Evolutionary conservation across 2,113 vertebrate genomes (phyloP).

Genomic region (Neogale vison): DNA sequence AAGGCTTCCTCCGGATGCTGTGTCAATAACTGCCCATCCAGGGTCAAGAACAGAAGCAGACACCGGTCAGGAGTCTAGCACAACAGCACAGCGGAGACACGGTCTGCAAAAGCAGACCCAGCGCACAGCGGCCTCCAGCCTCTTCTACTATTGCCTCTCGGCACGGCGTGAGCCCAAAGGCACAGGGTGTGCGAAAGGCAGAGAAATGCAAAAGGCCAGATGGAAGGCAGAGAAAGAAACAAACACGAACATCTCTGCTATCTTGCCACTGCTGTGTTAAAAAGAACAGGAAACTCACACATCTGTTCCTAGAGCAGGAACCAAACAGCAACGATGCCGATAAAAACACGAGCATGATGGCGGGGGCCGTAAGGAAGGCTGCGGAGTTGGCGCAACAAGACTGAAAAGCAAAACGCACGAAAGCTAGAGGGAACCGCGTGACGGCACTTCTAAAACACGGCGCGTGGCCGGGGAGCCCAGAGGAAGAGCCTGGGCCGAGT

Average conservation of each 20-base stretch:
- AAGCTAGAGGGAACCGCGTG: fast-evolving
- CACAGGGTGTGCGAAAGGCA: neutral
- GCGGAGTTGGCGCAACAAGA: neutral
- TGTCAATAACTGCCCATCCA: neutral
- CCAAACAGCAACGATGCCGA: neutral
- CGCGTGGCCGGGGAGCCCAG: neutral
- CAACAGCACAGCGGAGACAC: neutral
- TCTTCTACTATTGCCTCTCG: neutral
- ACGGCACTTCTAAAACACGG: neutral
- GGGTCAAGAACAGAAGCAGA: neutral
- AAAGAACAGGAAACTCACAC: neutral
- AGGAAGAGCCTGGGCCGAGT: neutral
- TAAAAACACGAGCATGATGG: neutral
- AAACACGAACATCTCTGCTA: neutral
- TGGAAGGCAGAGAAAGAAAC: neutral
- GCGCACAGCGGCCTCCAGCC: neutral
- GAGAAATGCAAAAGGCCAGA: neutral
- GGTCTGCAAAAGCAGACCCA: neutral
- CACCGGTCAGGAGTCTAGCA: neutral
- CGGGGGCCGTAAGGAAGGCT: neutral
- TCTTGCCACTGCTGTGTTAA: neutral
- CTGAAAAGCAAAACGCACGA: neutral
- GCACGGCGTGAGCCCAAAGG: neutral
- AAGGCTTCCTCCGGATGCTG: neutral
- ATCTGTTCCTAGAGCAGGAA: neutral